Evolutionary conservation across 1,140 invertebrate genomes (phyloP).

Genomic region (Calosoma granatense): DNA sequence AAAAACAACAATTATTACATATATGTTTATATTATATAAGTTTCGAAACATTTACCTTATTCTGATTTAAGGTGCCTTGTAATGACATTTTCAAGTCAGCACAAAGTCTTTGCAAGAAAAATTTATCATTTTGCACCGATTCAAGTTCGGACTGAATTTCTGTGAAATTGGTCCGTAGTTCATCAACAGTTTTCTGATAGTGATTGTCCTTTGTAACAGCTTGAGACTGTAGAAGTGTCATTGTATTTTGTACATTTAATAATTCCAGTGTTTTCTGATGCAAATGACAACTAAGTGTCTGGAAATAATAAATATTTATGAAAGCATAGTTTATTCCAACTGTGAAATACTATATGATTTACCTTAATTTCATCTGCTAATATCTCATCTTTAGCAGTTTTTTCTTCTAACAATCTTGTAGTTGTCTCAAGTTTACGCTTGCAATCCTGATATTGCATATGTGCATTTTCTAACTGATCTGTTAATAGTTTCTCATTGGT

Average conservation of each 20-base stretch:
- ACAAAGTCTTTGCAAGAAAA: slow-evolving; percentile 2
- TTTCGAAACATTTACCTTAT: slow-evolving; percentile 1
- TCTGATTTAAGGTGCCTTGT: background rate
- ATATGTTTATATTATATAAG: background rate
- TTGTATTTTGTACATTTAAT: background rate
- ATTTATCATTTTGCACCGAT: background rate
- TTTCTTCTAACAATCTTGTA: background rate
- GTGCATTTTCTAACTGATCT: background rate
- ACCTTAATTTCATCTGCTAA: slow-evolving; percentile 1
- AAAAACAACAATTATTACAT: background rate
- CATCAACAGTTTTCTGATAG: background rate
- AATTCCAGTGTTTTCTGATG: slow-evolving; percentile 1
- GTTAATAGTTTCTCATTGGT: background rate
- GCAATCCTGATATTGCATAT: background rate
- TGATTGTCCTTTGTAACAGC: background rate
- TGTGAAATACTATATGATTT: background rate
- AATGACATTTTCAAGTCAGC: slow-evolving; percentile 4
- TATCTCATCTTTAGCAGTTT: background rate
- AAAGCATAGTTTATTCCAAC: background rate
- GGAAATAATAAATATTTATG: background rate
- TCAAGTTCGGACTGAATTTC: background rate
- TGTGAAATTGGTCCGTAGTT: background rate
- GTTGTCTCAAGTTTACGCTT: background rate
- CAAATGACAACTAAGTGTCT: background rate
- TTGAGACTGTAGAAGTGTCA: background rate